Conservation (phyloP, 2,797 vertebrate genomes). For the Danio tinwini region DNA sequence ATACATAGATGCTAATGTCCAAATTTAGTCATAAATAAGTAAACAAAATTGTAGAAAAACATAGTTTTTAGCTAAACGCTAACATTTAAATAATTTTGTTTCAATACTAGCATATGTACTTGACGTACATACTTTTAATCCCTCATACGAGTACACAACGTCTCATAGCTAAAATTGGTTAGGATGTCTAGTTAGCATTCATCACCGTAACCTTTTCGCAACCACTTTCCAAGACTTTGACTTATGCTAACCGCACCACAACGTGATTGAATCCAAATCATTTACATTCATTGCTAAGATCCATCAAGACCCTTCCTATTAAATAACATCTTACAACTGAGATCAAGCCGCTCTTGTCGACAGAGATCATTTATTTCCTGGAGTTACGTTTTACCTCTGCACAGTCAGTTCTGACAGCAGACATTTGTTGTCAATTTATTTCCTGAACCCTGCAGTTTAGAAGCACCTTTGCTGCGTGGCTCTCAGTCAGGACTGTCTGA, state of each 20-base stretch:
- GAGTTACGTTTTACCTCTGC: background rate
- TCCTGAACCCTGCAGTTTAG: background rate
- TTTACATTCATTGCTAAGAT: background rate
- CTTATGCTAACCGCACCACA: background rate
- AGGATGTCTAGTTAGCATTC: background rate
- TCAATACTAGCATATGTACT: background rate
- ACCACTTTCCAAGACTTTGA: background rate
- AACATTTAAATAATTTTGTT: background rate
- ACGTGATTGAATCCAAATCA: background rate
- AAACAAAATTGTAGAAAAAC: no score
- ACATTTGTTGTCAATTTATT: background rate
- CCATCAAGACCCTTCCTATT: background rate
- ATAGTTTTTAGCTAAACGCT: background rate
- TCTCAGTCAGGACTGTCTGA: constrained; percentile 15
- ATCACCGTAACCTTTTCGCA: constrained; percentile 14
- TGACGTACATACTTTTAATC: background rate
- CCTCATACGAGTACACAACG: background rate
- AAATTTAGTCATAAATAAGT: background rate
- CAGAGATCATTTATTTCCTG: background rate
- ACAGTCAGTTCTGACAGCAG: constrained; percentile 19
- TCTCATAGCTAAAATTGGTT: background rate
- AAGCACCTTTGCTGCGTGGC: background rate
- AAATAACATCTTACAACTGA: background rate
- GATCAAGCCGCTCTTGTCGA: background rate
- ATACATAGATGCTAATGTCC: background rate